Percentiles rank a stretch among this genome's conserved stretches.
Conservation (phyloP, 2,113 vertebrate genomes). For the Cettia cetti region DNA sequence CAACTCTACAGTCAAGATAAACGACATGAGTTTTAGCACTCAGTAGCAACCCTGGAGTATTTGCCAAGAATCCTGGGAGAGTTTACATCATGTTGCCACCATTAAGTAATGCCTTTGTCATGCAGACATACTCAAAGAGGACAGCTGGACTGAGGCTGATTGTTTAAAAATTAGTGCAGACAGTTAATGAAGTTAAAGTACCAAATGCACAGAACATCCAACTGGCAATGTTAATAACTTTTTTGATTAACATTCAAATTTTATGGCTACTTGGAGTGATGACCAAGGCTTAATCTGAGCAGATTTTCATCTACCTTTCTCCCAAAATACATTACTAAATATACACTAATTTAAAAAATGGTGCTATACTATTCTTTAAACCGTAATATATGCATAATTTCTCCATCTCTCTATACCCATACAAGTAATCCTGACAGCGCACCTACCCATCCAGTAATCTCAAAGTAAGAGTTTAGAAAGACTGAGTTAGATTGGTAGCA, state of each 20-base stretch:
- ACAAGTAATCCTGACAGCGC: not conserved
- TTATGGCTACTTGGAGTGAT: not conserved
- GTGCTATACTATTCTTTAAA: not conserved
- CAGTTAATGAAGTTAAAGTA: conserved; percentile 2
- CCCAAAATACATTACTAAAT: not conserved
- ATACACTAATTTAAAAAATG: not conserved
- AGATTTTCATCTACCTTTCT: not conserved
- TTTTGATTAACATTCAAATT: not conserved
- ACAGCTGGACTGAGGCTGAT: not conserved
- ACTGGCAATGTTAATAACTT: not conserved
- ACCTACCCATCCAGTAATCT: not conserved
- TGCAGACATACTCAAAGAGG: not conserved
- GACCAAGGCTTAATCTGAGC: not conserved
- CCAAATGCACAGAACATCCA: not conserved
- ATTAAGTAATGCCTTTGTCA: not conserved
- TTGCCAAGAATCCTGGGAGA: not conserved
- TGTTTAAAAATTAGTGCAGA: not conserved
- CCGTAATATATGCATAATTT: not conserved
- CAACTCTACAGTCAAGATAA: not conserved
- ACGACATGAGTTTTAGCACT: not conserved
- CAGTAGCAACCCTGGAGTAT: not conserved
- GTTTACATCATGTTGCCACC: not conserved
- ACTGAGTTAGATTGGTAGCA: not conserved
- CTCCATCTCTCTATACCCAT: not conserved
- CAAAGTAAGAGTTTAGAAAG: not conserved